Conservation (phyloP, 2,888 invertebrate genomes). For the Papilio elwesi region DNA sequence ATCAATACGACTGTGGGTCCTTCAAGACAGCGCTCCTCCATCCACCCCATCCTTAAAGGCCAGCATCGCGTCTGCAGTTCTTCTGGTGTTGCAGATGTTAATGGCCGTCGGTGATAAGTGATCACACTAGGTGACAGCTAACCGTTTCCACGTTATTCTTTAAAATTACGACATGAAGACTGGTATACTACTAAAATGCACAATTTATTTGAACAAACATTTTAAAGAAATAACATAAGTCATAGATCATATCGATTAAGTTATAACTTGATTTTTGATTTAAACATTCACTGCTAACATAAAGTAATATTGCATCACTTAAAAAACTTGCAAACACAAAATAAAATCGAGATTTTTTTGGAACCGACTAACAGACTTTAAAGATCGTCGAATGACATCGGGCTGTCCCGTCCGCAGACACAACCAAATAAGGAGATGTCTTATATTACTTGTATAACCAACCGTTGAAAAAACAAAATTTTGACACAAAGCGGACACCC, state of each 20-base stretch:
- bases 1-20: no score
- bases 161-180: no score
- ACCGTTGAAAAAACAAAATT: neutral
- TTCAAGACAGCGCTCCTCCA: no score
- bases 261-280: neutral
- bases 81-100: no score
- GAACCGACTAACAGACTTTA: constrained; percentile 12
- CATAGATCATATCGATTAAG: neutral
- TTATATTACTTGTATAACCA: constrained; percentile 16
- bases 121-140: no score
- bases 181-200: no score
- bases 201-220: no score
- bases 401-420: constrained; percentile 1
- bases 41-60: no score
- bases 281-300: neutral
- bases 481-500: constrained; percentile 21
- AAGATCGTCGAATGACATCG: constrained; percentile 19
- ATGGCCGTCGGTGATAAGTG: no score
- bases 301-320: constrained; percentile 7
- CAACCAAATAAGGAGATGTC: constrained; percentile 22
- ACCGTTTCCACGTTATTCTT: no score
- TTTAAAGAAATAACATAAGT: no score
- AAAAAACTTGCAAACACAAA: neutral
- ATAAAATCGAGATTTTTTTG: neutral
- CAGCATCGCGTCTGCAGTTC: no score